These are phyloP conservation scores for Diuraphis noxia DNA, from an alignment of 1,140 invertebrate genomes.

Conservation along the genomic window DNA sequence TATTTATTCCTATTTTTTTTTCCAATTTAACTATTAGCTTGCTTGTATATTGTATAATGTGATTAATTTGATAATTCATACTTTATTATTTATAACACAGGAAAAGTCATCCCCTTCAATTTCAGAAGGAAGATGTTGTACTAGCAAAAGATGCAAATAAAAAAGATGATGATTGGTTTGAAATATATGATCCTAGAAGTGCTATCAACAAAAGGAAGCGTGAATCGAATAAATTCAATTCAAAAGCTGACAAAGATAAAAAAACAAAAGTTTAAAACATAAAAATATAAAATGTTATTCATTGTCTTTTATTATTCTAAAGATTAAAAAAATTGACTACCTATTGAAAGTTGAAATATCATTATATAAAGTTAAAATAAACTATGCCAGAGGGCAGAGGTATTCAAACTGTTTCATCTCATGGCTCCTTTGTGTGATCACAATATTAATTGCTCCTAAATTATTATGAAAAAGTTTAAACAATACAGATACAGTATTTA, in stretches of 20 bases:
- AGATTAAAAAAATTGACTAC: background rate
- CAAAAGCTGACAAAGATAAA: slow-evolving; percentile 32
- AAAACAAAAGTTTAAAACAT: slow-evolving; percentile 24
- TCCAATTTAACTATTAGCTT: background rate
- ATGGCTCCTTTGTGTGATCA: too few species aligned
- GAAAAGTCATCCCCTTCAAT: slow-evolving; percentile 79
- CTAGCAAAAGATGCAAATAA: slow-evolving; percentile 94
- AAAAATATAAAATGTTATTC: background rate
- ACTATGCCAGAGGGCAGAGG: too few species aligned
- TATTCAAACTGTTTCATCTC: too few species aligned
- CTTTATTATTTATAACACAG: slow-evolving; percentile 60
- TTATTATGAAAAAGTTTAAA: too few species aligned
- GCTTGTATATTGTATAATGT: background rate
- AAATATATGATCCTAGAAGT: slow-evolving; percentile 94
- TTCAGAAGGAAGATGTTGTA: slow-evolving; percentile 74
- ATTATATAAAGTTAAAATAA: background rate
- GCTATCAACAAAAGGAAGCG: slow-evolving; percentile 88
- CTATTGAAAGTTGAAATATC: too few species aligned
- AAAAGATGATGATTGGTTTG: slow-evolving; percentile 93
- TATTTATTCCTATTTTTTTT: background rate
- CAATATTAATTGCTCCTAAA: too few species aligned
- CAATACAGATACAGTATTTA: too few species aligned
- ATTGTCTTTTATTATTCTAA: background rate
- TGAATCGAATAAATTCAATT: slow-evolving; percentile 63
- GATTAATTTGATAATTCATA: background rate